Percentiles rank a stretch among this genome's conserved stretches.
These are phyloP conservation scores for Nowickia ferox DNA, from an alignment of 2,888 invertebrate species.

Conservation along the genomic window DNA sequence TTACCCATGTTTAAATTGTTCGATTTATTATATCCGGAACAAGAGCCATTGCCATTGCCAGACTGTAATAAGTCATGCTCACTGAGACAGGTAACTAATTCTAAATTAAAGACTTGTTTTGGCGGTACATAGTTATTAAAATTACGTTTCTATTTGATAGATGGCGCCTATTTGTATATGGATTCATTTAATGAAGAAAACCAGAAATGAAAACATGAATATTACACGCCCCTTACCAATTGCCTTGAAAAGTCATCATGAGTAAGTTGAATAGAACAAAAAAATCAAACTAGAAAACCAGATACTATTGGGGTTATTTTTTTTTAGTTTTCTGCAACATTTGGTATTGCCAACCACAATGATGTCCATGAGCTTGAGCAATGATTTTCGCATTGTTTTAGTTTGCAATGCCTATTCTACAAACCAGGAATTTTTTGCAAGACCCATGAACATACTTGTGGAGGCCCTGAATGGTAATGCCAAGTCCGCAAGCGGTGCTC, in stretches of 20 bases:
- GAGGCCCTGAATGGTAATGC: conserved; percentile 91
- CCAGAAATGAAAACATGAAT: conserved; percentile 92
- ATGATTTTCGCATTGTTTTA: conserved; percentile 95
- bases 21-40: conserved; percentile 96
- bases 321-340: conserved; percentile 91
- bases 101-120: not conserved
- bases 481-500: conserved; percentile 85
- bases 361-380: conserved; percentile 90
- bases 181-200: conserved; percentile 97
- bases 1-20: conserved; percentile 95
- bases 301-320: not conserved
- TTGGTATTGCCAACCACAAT: conserved; percentile 90
- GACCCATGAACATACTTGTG: conserved; percentile 95
- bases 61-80: conserved; percentile 93
- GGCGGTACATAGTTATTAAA: not conserved
- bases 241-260: conserved; percentile 92
- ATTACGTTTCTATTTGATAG: conserved; percentile 62
- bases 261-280: conserved; percentile 84
- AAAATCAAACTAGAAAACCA: not conserved
- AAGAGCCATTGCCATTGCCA: conserved; percentile 94
- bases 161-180: conserved; percentile 98
- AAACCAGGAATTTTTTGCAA: conserved; percentile 93
- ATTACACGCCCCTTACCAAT: conserved; percentile 91
- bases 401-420: conserved; percentile 98
- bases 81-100: conserved; percentile 77